A percentile compares a stretch with the other conserved stretches of the same genome.
phyloP scores from a whole-genome alignment of 2,888 invertebrate species.

The Plemyria rubiginata region DNA sequence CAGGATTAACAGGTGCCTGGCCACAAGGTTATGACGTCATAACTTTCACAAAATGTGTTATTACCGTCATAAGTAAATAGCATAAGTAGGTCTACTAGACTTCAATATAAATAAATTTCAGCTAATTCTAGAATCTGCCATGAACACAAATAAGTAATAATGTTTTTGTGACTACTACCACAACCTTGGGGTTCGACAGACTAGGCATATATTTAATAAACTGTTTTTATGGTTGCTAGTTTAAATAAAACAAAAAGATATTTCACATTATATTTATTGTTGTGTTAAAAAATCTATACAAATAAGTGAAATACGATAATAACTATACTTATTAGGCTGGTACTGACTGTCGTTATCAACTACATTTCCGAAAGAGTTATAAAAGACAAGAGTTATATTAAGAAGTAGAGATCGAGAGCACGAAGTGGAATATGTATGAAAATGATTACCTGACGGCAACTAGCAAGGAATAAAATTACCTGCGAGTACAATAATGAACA shows the following conservation, averaged over 20 bases:
- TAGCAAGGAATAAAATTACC: slow-evolving; percentile 7
- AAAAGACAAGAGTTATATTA: slow-evolving; percentile 27
- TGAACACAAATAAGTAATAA: too few relatives aligned
- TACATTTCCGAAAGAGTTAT: slow-evolving; percentile 37
- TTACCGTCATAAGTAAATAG: too few relatives aligned
- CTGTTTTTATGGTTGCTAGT: neutral
- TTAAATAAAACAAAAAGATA: slow-evolving; percentile 67
- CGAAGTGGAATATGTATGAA: slow-evolving; percentile 33
- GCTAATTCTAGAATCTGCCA: too few relatives aligned
- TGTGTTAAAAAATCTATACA: slow-evolving; percentile 84
- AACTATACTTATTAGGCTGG: slow-evolving; percentile 66
- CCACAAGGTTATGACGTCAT: too few relatives aligned
- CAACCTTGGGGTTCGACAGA: too few relatives aligned
- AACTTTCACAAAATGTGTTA: too few relatives aligned
- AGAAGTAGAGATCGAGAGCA: slow-evolving; percentile 42
- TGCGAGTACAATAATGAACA: neutral
- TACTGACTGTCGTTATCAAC: slow-evolving; percentile 60
- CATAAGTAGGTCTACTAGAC: too few relatives aligned
- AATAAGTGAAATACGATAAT: slow-evolving; percentile 82
- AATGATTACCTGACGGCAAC: slow-evolving; percentile 20
- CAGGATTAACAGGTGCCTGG: too few relatives aligned
- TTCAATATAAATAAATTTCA: too few relatives aligned
- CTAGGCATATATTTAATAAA: too few relatives aligned
- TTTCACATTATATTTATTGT: slow-evolving; percentile 84
- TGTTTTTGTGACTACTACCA: too few relatives aligned